Base-by-base conservation (phyloP, 1,140 invertebrate genomes). In the Lasioglossum albipes region DNA sequence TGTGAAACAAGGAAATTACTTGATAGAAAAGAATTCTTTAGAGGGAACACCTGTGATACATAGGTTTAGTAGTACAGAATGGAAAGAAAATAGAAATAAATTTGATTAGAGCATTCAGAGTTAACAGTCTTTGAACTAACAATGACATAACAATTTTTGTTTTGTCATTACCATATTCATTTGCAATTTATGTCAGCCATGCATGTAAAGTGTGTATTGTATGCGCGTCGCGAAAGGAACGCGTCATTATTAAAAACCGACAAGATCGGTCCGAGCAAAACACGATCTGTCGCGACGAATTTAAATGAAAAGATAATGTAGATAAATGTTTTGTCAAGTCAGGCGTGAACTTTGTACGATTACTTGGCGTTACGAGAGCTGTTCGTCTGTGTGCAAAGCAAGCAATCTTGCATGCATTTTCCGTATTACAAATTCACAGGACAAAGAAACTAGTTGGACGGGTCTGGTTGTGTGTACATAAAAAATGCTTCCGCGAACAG, bases 291-390 rank as follows among this genome's bases (percentile, higher is more conserved):
- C 7, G 18, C 7, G 18, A n/a, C 9, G 20, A n/a, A n/a, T 59
- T 42, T 42, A 7, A 22, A 42, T 42, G 20, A 41, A 59, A 42
- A 9, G 42, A 52, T 65, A 22, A n/a, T n/a, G n/a, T 2, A 22
- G 57, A 52, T 64, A 71, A 41, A 52, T 52, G 64, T 75, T 65
- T 42, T 65, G 27, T n/a, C 27, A 64, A 49, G 69, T 52, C 42
- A 41, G 18, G 9, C 41, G 42, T 16, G 68, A 72, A 78, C 68
- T 78, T 78, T 27, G 59, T 72, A 64, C 68, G 22, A 61, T 7
- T 76, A 0, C 18, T 69, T 61, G 16, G 20, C 20, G 54, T 59
- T 54, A n/a, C 18, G 16, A 67, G 0, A n/a, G n/a, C 12, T 22
- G 3, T 2, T 18, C 20, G 3, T 36, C 16, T 9, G 2, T 22